A percentile compares a stretch with the other conserved stretches of the same genome.
These are phyloP conservation scores for Rhinogobio ventralis DNA, from an alignment of 2,797 vertebrate genomes.

Conservation along the genomic window DNA sequence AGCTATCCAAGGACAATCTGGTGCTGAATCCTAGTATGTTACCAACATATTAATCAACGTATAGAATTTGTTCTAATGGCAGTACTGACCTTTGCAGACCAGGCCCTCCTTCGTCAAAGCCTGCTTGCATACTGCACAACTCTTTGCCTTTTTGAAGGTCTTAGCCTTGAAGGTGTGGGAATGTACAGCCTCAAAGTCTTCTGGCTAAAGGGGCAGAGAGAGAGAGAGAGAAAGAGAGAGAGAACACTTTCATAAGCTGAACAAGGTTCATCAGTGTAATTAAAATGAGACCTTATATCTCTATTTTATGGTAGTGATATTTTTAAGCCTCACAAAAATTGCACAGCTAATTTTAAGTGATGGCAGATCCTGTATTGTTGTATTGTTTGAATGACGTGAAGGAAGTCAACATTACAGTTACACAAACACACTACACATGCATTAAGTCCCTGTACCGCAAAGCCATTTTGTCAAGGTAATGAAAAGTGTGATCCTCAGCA, in stretches of 20 bases:
- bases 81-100: conserved; percentile 88
- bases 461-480: conserved; percentile 71
- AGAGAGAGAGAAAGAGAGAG: background rate
- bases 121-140: conserved; percentile 92
- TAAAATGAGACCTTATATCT: background rate
- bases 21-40: background rate
- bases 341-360: background rate
- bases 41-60: background rate
- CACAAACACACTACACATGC: background rate
- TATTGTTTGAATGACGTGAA: background rate
- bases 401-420: background rate
- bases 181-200: conserved; percentile 90
- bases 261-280: background rate
- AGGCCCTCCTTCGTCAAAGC: conserved; percentile 93
- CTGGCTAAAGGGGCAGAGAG: conserved; percentile 77
- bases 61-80: background rate
- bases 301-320: background rate
- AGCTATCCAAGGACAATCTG: background rate
- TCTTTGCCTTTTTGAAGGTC: conserved; percentile 94
- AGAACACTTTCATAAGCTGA: background rate
- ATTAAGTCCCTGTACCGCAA: conserved; percentile 58
- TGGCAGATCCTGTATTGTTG: background rate
- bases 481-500: conserved; percentile 71
- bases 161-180: conserved; percentile 92
- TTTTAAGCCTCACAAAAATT: background rate